Percentiles rank a stretch among this genome's conserved stretches.
These are phyloP conservation scores for Vandiemenella viatica DNA, from an alignment of 2,888 invertebrate species.

Conservation along the genomic window DNA sequence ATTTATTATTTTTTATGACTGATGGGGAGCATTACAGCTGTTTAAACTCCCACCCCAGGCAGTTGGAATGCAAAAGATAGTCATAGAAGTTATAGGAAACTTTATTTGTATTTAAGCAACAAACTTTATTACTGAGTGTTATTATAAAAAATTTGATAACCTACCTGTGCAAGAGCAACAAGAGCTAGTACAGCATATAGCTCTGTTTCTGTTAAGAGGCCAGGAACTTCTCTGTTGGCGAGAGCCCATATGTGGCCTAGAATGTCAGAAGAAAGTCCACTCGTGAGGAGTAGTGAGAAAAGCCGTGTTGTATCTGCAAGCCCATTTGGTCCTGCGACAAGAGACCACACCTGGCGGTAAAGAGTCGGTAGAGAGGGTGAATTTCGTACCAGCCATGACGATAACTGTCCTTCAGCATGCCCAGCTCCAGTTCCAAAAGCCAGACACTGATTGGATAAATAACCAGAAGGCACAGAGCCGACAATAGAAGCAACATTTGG, in stretches of 20 bases:
- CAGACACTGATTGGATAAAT: too few relatives aligned
- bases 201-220: slow-evolving; percentile 32
- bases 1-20: too few relatives aligned
- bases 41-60: too few relatives aligned
- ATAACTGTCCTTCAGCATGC: slow-evolving; percentile 18
- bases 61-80: too few relatives aligned
- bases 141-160: too few relatives aligned
- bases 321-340: slow-evolving; percentile 26
- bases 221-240: slow-evolving; percentile 32
- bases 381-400: slow-evolving; percentile 30
- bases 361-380: slow-evolving; percentile 28
- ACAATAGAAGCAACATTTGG: too few relatives aligned
- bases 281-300: slow-evolving; percentile 32
- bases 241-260: slow-evolving; percentile 34
- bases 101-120: too few relatives aligned
- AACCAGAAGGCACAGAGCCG: too few relatives aligned
- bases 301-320: slow-evolving; percentile 29
- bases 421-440: neutral
- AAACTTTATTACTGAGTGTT: too few relatives aligned
- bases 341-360: slow-evolving; percentile 31
- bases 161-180: slow-evolving; percentile 33
- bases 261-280: slow-evolving; percentile 31
- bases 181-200: slow-evolving; percentile 32
- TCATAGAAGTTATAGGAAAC: too few relatives aligned
- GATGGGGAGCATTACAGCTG: too few relatives aligned